Conservation (phyloP, 2,113 vertebrate species). For the Phrynocephalus versicolor region DNA sequence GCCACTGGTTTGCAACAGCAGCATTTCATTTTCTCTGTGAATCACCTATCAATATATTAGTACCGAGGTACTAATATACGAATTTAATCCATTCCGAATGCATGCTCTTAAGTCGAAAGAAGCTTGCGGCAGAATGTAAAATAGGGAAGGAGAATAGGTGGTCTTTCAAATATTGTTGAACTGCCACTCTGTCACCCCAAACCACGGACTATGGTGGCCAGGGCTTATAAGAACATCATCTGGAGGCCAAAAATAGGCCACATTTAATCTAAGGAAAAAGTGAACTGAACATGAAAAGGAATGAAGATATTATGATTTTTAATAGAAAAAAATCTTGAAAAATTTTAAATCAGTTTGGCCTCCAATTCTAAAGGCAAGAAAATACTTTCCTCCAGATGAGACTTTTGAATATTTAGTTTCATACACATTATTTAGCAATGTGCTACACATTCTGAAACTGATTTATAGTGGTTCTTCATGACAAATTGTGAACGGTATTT, state of each 20-base stretch:
- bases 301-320: background rate
- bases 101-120: no score
- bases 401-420: background rate
- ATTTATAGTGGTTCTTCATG: conserved; percentile 35
- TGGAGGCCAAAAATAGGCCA: background rate
- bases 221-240: background rate
- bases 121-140: background rate
- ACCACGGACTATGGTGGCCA: background rate
- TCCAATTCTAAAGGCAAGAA: background rate
- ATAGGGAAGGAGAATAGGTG: background rate
- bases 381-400: background rate
- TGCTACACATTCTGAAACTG: rapidly evolving
- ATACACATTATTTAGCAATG: background rate
- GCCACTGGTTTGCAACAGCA: background rate
- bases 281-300: background rate
- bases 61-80: no score
- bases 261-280: background rate
- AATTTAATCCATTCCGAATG: no score
- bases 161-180: background rate
- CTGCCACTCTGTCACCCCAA: background rate
- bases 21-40: background rate
- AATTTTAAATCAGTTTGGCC: background rate
- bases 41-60: background rate
- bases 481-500: conserved; percentile 35
- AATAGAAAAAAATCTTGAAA: background rate